These are phyloP conservation scores for Bugulina stolonifera DNA, from an alignment of 2,888 invertebrate species.

Conservation along the genomic window DNA sequence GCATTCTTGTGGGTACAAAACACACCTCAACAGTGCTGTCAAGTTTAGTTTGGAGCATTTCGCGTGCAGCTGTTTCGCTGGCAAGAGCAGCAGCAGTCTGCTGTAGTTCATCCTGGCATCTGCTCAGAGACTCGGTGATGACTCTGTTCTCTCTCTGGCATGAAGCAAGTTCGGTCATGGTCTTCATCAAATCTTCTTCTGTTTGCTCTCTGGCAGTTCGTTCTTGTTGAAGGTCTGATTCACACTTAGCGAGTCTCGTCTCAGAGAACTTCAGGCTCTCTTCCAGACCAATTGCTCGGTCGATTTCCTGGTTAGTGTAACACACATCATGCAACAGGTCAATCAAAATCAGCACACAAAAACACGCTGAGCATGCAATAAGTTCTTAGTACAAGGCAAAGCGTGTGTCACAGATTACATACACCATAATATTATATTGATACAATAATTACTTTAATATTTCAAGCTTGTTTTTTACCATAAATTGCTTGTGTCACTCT, in stretches of 20 bases:
- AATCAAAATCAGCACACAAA: too few relatives aligned
- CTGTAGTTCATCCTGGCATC: not conserved
- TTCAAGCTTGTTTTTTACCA: too few relatives aligned
- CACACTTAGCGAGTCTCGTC: not conserved
- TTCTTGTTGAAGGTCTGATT: not conserved
- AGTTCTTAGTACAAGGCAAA: too few relatives aligned
- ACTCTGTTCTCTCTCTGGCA: conserved; percentile 9
- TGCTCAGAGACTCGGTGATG: not conserved
- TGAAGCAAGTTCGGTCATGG: conserved; percentile 15
- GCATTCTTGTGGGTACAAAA: too few relatives aligned
- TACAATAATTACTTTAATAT: too few relatives aligned
- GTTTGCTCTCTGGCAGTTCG: conserved; percentile 13
- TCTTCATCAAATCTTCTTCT: conserved; percentile 23
- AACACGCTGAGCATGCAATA: too few relatives aligned
- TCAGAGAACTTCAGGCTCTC: not conserved
- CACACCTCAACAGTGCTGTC: conserved; percentile 15
- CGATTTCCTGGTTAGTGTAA: conserved; percentile 7
- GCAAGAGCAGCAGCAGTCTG: not conserved
- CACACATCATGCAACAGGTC: conserved; percentile 1
- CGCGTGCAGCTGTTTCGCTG: conserved; percentile 10
- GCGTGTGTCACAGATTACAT: too few relatives aligned
- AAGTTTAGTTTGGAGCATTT: conserved; percentile 19
- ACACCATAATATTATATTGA: too few relatives aligned
- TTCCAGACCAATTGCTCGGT: not conserved
- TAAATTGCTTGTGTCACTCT: too few relatives aligned